phyloP scores from a whole-genome alignment of 2,888 invertebrate species.

The Petrolisthes manimaculis region DNA sequence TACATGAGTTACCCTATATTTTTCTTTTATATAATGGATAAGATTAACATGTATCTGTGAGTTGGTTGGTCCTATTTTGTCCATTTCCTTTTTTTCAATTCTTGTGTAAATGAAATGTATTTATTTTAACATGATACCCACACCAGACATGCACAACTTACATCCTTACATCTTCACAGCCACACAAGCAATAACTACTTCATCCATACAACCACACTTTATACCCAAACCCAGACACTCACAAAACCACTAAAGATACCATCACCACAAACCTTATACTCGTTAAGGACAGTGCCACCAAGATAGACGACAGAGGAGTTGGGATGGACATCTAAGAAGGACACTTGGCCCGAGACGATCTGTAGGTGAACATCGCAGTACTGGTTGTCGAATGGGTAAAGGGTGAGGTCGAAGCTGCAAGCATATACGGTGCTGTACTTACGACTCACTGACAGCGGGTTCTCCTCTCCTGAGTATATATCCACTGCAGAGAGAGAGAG shows the following conservation, averaged over 20 bases:
- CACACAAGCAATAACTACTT: background rate
- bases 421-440: slow-evolving; percentile 64
- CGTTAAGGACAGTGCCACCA: slow-evolving; percentile 39
- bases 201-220: background rate
- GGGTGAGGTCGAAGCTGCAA: slow-evolving; percentile 62
- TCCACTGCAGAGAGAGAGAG: slow-evolving; percentile 47
- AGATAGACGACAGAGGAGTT: slow-evolving; percentile 44
- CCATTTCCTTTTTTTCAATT: no score
- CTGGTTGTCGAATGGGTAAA: slow-evolving; percentile 65
- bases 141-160: background rate
- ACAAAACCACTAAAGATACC: background rate
- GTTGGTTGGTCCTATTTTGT: no score
- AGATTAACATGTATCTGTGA: no score
- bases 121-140: no score
- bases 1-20: no score
- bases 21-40: no score
- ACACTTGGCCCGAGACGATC: slow-evolving; percentile 58
- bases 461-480: slow-evolving; percentile 59
- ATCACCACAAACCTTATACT: slow-evolving; percentile 32
- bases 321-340: slow-evolving; percentile 53
- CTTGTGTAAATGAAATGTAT: no score
- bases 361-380: slow-evolving; percentile 61
- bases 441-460: slow-evolving; percentile 57
- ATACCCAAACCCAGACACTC: background rate
- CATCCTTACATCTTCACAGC: background rate